Evolutionary conservation across 1,140 invertebrate genomes (phyloP).

Genomic region (Phymorhynchus buccinoides): DNA sequence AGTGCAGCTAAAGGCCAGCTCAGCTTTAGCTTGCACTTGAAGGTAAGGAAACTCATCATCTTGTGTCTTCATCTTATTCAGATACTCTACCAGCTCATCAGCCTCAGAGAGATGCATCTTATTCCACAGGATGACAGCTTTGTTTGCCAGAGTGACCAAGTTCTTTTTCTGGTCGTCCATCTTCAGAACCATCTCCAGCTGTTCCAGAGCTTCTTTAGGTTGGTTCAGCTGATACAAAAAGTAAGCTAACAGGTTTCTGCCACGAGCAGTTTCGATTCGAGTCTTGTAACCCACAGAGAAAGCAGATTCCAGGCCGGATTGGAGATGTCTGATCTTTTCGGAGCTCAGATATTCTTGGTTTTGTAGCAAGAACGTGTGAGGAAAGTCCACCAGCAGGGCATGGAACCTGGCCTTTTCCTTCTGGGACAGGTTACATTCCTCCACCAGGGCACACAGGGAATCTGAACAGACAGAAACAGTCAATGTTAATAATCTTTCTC

Average conservation of each 20-base stretch:
- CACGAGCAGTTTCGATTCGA: conserved; percentile 19
- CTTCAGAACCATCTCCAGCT: background rate
- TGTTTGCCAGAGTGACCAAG: conserved; percentile 30
- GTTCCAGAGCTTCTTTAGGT: background rate
- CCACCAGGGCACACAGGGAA: background rate
- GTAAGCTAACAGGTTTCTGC: conserved; percentile 14
- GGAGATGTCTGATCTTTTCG: background rate
- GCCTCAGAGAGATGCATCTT: background rate
- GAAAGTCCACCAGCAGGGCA: background rate
- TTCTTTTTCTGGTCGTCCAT: background rate
- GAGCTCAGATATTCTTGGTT: background rate
- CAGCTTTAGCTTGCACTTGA: conserved; percentile 28
- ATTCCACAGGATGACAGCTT: conserved; percentile 12
- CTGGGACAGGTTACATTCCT: background rate
- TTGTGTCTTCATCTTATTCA: background rate
- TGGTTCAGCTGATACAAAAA: background rate
- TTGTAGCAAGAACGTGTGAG: conserved; percentile 23
- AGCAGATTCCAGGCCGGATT: conserved; percentile 8
- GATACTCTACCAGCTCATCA: background rate
- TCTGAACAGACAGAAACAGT: background rate
- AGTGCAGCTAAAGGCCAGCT: conserved; percentile 30
- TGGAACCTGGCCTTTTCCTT: background rate
- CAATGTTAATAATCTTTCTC: no score
- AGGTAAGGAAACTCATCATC: conserved; percentile 3
- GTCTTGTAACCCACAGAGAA: conserved; percentile 17